Evolutionary conservation across 2,888 invertebrate genomes (phyloP).

Genomic region (Callosobruchus maculatus): DNA sequence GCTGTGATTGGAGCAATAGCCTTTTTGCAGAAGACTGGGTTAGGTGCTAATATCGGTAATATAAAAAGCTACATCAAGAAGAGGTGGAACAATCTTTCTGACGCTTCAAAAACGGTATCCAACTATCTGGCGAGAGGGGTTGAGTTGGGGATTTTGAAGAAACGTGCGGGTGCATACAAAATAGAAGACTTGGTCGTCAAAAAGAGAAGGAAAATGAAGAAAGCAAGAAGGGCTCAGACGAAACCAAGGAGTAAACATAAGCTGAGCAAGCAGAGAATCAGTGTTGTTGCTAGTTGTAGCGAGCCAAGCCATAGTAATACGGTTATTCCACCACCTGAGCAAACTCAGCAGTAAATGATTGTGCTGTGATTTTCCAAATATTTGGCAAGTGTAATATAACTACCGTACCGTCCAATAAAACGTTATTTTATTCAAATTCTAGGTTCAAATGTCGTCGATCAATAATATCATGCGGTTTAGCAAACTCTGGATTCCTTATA

Average conservation of each 20-base stretch:
- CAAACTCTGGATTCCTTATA: too few species aligned
- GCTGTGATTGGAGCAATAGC: slow-evolving; percentile 25
- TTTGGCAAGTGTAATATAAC: background rate
- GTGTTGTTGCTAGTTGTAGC: background rate
- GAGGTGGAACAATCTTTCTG: slow-evolving; percentile 17
- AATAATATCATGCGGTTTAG: too few species aligned
- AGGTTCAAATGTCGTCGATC: too few species aligned
- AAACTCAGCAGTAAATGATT: background rate
- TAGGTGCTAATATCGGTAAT: slow-evolving; percentile 17
- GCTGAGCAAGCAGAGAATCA: slow-evolving; percentile 1
- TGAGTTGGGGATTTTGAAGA: slow-evolving; percentile 27
- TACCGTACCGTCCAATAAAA: background rate
- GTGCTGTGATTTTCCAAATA: background rate
- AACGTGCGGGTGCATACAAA: slow-evolving; percentile 19
- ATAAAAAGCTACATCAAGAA: slow-evolving; percentile 25
- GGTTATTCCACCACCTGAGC: background rate
- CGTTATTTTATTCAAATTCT: too few species aligned
- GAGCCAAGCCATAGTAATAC: too few species aligned
- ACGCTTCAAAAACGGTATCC: slow-evolving; percentile 14
- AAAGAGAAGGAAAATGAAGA: slow-evolving; percentile 12
- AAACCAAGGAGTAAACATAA: slow-evolving; percentile 13
- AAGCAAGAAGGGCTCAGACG: slow-evolving; percentile 4
- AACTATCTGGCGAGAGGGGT: slow-evolving; percentile 23
- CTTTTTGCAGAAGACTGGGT: slow-evolving; percentile 25
- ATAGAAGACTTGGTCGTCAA: slow-evolving; percentile 20